phyloP scores from a whole-genome alignment of 2,797 vertebrate genomes.

The Podargus strigoides region DNA sequence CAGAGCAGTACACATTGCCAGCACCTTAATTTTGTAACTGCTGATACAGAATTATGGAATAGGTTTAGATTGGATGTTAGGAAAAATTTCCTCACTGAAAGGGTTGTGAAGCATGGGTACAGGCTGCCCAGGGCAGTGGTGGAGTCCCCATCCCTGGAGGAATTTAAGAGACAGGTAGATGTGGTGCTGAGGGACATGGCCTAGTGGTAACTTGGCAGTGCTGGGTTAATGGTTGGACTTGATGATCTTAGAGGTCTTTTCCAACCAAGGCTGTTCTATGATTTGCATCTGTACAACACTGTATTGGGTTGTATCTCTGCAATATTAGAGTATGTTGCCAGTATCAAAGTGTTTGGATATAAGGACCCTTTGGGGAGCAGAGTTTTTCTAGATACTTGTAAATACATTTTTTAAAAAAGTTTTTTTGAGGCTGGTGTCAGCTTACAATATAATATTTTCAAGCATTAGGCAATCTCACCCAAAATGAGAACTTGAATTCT shows the following conservation, averaged over 20 bases:
- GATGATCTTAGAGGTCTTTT: too few species aligned
- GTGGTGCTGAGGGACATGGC: too few species aligned
- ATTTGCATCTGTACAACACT: background rate
- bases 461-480: background rate
- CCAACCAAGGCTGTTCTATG: too few species aligned
- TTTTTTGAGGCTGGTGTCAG: background rate
- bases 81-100: too few species aligned
- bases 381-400: background rate
- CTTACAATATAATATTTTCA: background rate
- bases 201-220: too few species aligned
- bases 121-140: too few species aligned
- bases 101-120: too few species aligned
- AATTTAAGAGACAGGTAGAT: too few species aligned
- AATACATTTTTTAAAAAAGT: background rate
- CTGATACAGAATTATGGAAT: background rate
- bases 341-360: background rate
- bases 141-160: too few species aligned
- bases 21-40: background rate
- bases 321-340: background rate
- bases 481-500: background rate
- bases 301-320: background rate
- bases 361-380: background rate
- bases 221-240: too few species aligned
- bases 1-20: background rate
- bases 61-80: too few species aligned